These are phyloP conservation scores for Malacosoma neustria DNA, from an alignment of 2,888 invertebrate genomes.

Conservation along the genomic window DNA sequence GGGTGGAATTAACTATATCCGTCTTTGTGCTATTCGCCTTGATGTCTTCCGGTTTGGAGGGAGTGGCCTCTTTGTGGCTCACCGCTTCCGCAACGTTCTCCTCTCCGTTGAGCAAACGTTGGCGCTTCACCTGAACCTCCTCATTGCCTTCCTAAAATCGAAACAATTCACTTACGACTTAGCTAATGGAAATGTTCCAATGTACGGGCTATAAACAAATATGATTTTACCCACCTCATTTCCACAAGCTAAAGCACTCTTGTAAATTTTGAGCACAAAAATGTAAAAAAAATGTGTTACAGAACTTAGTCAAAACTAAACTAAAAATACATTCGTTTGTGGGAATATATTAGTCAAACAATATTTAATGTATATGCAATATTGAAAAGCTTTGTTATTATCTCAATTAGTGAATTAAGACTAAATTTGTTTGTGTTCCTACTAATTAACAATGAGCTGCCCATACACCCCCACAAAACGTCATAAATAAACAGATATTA, in stretches of 20 bases:
- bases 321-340: slow-evolving; percentile 49
- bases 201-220: no score
- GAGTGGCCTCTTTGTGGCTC: slow-evolving; percentile 49
- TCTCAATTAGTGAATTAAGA: background rate
- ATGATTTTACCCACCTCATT: slow-evolving; percentile 1
- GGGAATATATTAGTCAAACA: slow-evolving; percentile 53
- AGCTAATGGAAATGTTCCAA: no score
- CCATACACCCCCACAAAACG: slow-evolving; percentile 74
- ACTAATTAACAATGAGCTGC: slow-evolving; percentile 38
- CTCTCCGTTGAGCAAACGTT: slow-evolving; percentile 57
- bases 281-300: no score
- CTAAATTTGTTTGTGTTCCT: background rate
- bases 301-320: slow-evolving; percentile 24
- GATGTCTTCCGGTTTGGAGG: slow-evolving; percentile 53
- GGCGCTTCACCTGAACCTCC: slow-evolving; percentile 46
- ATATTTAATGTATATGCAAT: background rate
- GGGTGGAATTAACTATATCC: slow-evolving; percentile 46
- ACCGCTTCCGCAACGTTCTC: slow-evolving; percentile 57
- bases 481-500: slow-evolving; percentile 43
- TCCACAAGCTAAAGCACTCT: background rate
- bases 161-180: no score
- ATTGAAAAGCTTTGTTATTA: background rate
- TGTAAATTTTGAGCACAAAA: no score
- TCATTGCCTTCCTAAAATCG: slow-evolving; percentile 55
- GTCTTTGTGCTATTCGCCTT: slow-evolving; percentile 55